Percentiles rank a stretch among this genome's conserved stretches.
Evolutionary conservation across 1,140 invertebrate genomes (phyloP).

Genomic region (Drosophila nasuta): DNA sequence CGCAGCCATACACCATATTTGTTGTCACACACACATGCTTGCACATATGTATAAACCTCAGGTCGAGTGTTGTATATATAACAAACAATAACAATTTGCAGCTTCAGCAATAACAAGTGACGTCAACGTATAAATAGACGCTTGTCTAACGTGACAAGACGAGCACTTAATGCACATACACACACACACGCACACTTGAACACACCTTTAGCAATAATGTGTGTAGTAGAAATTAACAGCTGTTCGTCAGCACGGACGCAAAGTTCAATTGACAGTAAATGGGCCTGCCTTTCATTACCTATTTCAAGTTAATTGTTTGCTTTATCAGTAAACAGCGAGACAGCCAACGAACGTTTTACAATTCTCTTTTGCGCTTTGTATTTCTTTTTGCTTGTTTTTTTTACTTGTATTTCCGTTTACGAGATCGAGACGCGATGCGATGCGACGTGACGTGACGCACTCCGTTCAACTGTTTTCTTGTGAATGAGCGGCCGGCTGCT

Average conservation of each 20-base stretch:
- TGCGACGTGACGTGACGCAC: constrained; percentile 28
- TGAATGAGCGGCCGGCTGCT: constrained; percentile 55
- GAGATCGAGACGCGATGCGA: constrained; percentile 24
- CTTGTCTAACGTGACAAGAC: constrained; percentile 27
- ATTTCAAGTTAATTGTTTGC: constrained; percentile 38
- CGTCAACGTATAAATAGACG: constrained; percentile 60
- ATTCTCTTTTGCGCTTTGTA: constrained; percentile 23
- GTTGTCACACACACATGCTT: constrained; percentile 10
- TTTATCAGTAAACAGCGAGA: constrained; percentile 37
- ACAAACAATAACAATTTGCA: constrained; percentile 58
- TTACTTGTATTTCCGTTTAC: constrained; percentile 22
- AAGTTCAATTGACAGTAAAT: constrained; percentile 22
- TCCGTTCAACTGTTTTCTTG: constrained; percentile 43
- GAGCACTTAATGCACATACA: constrained; percentile 16
- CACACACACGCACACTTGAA: not conserved
- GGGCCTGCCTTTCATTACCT: constrained; percentile 30
- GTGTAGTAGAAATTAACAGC: constrained; percentile 7
- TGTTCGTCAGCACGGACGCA: constrained; percentile 19
- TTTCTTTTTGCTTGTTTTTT: not conserved
- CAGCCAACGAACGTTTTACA: constrained; percentile 9
- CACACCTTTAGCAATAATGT: not conserved
- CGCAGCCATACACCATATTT: constrained; percentile 17
- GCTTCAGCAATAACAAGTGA: constrained; percentile 54
- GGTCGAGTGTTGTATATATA: constrained; percentile 28
- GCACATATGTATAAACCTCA: not conserved